Evolutionary conservation across 2,888 invertebrate species (phyloP), one percentile per base, ranked within the genome.

Genomic region (Lordiphosa andalusiaca): DNA sequence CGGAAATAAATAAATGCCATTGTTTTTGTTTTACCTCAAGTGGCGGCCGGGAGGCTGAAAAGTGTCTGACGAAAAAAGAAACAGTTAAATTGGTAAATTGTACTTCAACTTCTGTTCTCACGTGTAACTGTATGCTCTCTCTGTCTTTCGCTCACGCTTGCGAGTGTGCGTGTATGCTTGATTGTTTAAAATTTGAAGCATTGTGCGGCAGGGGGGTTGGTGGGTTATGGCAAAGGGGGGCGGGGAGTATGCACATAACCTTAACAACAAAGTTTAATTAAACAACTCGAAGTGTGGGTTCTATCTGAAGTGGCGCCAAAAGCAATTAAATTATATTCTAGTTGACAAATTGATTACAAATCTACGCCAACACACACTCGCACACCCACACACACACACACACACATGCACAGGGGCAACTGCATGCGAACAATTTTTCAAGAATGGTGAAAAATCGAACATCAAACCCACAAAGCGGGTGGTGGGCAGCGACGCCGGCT

Each of bases 11-110:
- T 30, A 35, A 50, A 50, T 40, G 40, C n/a, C 12, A 47, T 47
- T 36, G 47, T 47, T 47, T 42, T 47, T 36, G n/a, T 91, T 92
- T 87, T 92, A 93, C 30, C 25, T 30, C 16, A 30, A 42, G 42
- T 25, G 25, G 25, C 7, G 42, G 23, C 39, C 21, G 19, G 19
- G 21, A 4, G 30, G 13, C 30, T 30, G 16, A 13, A 16, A 33
- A 30, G 30, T 30, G 30, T 9, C 7, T 9, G 30, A 7, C 2
- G 30, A 30, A 9, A 9, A 9, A 30, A 30, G 30, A 30, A 30
- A 30, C 30, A 30, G 30, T 30, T 30, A 30, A 30, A 30, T 30
- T 30, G 30, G 30, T 30, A 30, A 30, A 30, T 30, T 30, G 30
- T 9, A 30, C 13, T 30, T 16, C 42, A 30, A 42, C 13, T 42